These are phyloP conservation scores for Neotoxoptera formosana DNA, from an alignment of 1,140 invertebrate species.

Conservation along the genomic window DNA sequence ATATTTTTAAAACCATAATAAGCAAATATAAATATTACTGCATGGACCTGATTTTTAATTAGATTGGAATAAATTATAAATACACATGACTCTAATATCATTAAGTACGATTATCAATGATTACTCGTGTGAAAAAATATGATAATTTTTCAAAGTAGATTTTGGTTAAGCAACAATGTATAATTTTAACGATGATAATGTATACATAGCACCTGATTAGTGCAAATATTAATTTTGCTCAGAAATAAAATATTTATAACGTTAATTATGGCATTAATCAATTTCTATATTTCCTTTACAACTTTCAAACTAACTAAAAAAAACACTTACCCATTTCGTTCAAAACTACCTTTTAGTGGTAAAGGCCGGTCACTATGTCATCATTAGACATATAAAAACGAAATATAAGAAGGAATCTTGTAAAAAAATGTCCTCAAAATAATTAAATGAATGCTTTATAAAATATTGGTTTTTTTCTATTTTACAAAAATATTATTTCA, in stretches of 20 bases:
- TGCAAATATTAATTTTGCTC: constrained; percentile 2
- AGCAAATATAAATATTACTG: neutral
- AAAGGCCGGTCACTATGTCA: neutral
- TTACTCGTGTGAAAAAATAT: neutral
- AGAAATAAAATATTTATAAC: constrained; percentile 3
- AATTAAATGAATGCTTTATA: neutral
- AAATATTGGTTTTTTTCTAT: neutral
- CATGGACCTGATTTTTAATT: neutral
- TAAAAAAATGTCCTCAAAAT: neutral
- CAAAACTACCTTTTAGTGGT: neutral
- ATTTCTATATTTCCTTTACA: neutral
- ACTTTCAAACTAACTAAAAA: neutral
- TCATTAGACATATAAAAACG: neutral
- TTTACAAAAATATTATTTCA: neutral
- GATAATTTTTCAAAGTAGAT: neutral
- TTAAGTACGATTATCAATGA: neutral
- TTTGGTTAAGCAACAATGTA: neutral
- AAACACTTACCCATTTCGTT: neutral
- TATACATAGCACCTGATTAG: neutral
- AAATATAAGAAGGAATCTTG: neutral
- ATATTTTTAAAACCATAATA: neutral
- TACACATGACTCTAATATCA: neutral
- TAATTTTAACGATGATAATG: neutral
- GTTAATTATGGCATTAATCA: neutral
- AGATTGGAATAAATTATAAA: neutral